phyloP scores from a whole-genome alignment of 2,888 invertebrate genomes.

The Branchipolynoe longqiensis region DNA sequence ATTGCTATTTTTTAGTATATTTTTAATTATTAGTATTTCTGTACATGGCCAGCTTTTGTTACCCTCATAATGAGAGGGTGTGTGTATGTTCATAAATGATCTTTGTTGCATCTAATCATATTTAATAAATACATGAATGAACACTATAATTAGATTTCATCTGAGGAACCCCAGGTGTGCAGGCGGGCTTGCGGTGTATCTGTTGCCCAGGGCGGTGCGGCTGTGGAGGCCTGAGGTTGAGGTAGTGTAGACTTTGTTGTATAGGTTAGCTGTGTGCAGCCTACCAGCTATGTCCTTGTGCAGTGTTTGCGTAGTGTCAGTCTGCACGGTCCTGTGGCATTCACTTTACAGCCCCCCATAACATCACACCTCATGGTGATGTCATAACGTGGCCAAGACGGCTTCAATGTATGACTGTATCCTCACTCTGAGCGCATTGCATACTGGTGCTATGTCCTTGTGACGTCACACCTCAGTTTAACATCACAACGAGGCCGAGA shows the following conservation, averaged over 20 bases:
- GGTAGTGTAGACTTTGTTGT: conserved; percentile 28
- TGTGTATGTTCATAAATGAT: background rate
- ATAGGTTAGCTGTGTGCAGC: background rate
- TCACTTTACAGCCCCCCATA: no score
- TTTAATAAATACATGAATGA: no score
- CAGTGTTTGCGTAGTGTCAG: conserved; percentile 26
- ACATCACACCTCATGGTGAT: no score
- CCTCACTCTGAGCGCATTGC: no score
- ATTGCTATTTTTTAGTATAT: background rate
- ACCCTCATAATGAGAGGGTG: background rate
- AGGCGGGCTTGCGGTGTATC: no score
- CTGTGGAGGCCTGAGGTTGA: background rate
- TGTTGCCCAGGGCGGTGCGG: background rate
- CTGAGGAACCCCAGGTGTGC: no score
- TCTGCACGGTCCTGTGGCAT: conserved; percentile 28
- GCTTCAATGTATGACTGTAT: no score
- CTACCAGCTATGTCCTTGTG: conserved; percentile 7
- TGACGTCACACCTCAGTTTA: no score
- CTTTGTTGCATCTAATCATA: background rate
- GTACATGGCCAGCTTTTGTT: background rate
- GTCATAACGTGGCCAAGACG: no score
- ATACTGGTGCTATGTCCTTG: no score
- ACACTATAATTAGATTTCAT: no score
- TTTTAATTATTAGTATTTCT: background rate
- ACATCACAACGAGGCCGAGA: no score